A percentile compares a stretch with the other conserved stretches of the same genome.
Evolutionary conservation across 92 coral and sea anemone species (phyloP).

Genomic region (Palythoa heliodiscus): DNA sequence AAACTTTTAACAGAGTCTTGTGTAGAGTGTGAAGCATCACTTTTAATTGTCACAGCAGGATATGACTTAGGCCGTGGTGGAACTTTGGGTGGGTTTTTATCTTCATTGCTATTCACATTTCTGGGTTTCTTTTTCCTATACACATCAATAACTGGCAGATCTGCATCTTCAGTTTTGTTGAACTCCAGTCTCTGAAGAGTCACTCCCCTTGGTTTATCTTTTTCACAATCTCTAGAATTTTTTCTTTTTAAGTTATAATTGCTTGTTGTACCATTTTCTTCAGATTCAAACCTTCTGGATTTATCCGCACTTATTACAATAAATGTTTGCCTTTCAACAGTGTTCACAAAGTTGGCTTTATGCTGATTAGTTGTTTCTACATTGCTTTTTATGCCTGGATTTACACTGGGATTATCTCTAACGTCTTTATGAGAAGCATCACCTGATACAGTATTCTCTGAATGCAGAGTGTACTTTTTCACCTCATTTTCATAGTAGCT

Average conservation of each 20-base stretch:
- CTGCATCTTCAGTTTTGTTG: neutral
- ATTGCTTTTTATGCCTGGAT: neutral
- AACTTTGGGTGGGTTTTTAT: neutral
- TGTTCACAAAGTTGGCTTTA: neutral
- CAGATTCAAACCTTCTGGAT: neutral
- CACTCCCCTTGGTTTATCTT: conserved; percentile 7
- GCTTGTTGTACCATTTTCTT: neutral
- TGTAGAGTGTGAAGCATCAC: conserved; percentile 24
- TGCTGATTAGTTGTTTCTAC: neutral
- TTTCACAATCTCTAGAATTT: conserved; percentile 7
- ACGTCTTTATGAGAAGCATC: neutral
- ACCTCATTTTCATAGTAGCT: conserved; percentile 24
- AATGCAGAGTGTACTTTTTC: conserved; percentile 16
- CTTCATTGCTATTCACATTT: neutral
- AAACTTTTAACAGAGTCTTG: conserved; percentile 38
- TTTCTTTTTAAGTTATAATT: neutral
- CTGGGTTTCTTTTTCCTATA: conserved; percentile 9
- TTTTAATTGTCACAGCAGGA: conserved; percentile 17
- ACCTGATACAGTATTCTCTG: neutral
- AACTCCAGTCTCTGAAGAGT: conserved; percentile 14
- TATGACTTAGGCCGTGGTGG: conserved; percentile 37
- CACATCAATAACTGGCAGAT: neutral
- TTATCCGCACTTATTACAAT: conserved; percentile 6
- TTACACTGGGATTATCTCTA: neutral
- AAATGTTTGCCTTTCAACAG: conserved; percentile 14